phyloP scores from a whole-genome alignment of 2,113 vertebrate genomes.

The Boulengerochromis microlepis region DNA sequence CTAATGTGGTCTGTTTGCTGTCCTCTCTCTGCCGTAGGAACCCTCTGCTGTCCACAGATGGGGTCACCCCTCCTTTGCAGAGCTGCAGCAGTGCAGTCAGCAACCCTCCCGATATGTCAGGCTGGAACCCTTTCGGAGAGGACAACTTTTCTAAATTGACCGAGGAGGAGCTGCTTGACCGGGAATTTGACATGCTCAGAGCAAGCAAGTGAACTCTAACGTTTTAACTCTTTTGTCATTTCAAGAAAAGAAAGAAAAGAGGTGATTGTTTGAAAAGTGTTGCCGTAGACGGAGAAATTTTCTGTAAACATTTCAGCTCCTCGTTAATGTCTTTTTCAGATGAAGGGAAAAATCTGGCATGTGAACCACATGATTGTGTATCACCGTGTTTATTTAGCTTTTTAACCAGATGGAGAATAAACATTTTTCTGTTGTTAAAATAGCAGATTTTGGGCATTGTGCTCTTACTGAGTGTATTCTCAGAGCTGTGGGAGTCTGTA shows the following conservation, averaged over 20 bases:
- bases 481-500: neutral
- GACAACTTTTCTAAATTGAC: conserved; percentile 97
- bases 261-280: neutral
- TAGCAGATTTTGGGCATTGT: neutral
- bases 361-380: neutral
- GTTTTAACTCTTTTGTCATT: rapidly evolving
- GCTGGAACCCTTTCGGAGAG: conserved; percentile 97
- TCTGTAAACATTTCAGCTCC: neutral
- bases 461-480: neutral
- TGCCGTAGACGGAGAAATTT: neutral
- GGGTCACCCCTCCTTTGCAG: conserved; percentile 72
- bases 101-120: conserved; percentile 95
- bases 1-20: neutral
- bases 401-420: neutral
- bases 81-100: conserved; percentile 54
- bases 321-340: neutral
- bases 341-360: neutral
- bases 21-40: conserved; percentile 51
- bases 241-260: neutral
- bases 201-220: conserved; percentile 84
- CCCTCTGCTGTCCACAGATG: conserved; percentile 69
- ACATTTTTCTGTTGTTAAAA: neutral
- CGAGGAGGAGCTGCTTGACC: conserved; percentile 94
- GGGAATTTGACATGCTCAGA: conserved; percentile 96
- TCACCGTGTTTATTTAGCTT: neutral